A percentile compares a stretch with the other conserved stretches of the same genome.
phyloP scores from a whole-genome alignment of 2,888 invertebrate genomes.

The Adineta ricciae region DNA sequence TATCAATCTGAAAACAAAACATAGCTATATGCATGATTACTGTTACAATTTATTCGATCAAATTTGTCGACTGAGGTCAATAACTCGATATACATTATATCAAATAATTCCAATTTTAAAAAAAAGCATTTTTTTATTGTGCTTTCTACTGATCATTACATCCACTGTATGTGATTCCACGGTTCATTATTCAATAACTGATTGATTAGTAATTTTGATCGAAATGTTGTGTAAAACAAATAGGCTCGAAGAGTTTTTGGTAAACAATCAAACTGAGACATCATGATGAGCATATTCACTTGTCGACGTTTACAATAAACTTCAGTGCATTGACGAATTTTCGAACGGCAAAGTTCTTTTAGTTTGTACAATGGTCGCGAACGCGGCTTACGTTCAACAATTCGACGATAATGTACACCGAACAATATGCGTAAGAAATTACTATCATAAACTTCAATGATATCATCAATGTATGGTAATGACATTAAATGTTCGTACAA shows the following conservation, averaged over 20 bases:
- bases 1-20: not conserved
- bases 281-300: not conserved
- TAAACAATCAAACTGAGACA: not conserved
- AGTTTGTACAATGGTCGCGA: not conserved
- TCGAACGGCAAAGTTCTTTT: not conserved
- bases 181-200: not conserved
- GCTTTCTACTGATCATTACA: not conserved
- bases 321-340: not conserved
- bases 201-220: not conserved
- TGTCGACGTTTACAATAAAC: not conserved
- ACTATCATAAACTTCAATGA: not conserved
- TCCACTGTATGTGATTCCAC: not conserved
- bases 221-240: not conserved
- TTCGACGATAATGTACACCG: not conserved
- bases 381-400: not conserved
- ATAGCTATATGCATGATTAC: not conserved
- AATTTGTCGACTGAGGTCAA: no score
- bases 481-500: not conserved
- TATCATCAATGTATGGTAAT: not conserved
- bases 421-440: not conserved
- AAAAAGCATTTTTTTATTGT: no score
- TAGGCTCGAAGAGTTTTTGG: not conserved
- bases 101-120: no score
- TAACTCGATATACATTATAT: no score
- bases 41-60: not conserved